These are phyloP conservation scores for Ramphastos sulfuratus DNA, from an alignment of 2,113 vertebrate genomes.

Conservation along the genomic window DNA sequence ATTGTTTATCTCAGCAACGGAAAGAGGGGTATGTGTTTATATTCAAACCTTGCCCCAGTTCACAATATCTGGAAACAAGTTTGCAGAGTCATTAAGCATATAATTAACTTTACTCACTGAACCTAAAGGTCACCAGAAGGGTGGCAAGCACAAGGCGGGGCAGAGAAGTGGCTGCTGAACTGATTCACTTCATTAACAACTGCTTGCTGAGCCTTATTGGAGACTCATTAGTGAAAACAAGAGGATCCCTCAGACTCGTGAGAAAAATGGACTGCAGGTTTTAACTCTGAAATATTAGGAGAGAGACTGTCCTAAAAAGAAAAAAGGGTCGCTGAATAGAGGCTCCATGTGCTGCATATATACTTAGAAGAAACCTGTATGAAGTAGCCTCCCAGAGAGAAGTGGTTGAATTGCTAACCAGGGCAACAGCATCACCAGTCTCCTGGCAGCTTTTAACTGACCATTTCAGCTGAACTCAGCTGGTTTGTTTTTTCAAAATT, in stretches of 20 bases:
- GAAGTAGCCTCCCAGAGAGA: background rate
- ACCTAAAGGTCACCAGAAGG: conserved; percentile 4
- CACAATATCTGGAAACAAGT: conserved; percentile 13
- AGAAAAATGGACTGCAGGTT: background rate
- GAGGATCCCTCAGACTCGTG: background rate
- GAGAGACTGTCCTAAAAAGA: background rate
- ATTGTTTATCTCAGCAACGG: background rate
- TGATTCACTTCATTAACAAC: background rate
- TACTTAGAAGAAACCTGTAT: background rate
- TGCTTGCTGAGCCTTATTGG: background rate
- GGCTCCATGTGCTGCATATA: background rate
- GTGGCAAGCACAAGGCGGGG: background rate
- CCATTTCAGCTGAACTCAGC: background rate
- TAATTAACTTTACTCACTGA: background rate
- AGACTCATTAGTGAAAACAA: background rate
- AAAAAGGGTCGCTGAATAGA: background rate
- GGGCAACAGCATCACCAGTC: background rate
- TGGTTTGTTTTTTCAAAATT: background rate
- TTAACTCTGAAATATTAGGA: background rate
- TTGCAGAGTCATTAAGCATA: background rate
- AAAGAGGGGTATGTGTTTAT: background rate
- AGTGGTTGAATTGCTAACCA: fast-evolving
- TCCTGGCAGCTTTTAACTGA: background rate
- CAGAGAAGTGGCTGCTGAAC: background rate
- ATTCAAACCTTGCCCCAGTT: background rate